Evolutionary conservation across 1,140 invertebrate species (phyloP).

Genomic region (Nebria ingens): DNA sequence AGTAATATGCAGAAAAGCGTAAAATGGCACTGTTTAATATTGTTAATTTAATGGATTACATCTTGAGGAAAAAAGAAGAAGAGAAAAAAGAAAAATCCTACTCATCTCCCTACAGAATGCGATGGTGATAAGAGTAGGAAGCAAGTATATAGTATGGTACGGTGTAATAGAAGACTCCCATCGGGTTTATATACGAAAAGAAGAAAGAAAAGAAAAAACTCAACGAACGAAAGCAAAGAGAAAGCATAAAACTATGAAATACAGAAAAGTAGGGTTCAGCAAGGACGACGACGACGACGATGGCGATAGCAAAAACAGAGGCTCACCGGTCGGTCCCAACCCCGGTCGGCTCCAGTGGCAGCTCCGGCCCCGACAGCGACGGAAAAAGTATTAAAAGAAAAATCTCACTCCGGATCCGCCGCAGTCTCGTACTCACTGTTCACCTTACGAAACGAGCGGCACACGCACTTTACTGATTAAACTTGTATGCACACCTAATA

Average conservation of each 20-base stretch:
- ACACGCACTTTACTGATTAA: no score
- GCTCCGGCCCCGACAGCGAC: background rate
- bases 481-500: no score
- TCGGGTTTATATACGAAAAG: no score
- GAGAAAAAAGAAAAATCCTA: background rate
- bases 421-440: background rate
- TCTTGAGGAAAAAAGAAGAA: background rate
- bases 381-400: constrained; percentile 9
- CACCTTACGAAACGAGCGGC: background rate
- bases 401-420: background rate
- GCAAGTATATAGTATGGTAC: no score
- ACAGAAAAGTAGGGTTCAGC: constrained; percentile 3
- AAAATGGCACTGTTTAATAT: constrained; percentile 7
- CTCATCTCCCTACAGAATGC: background rate
- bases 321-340: no score
- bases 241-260: constrained; percentile 5
- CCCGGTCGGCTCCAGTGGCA: background rate
- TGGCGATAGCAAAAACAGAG: background rate
- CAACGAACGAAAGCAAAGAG: background rate
- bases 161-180: no score
- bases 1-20: no score
- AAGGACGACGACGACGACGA: background rate
- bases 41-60: constrained; percentile 1
- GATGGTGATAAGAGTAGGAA: no score
- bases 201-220: background rate